Base-by-base conservation (phyloP, 2,797 vertebrate species). In the Coranthus polyacanthus region DNA sequence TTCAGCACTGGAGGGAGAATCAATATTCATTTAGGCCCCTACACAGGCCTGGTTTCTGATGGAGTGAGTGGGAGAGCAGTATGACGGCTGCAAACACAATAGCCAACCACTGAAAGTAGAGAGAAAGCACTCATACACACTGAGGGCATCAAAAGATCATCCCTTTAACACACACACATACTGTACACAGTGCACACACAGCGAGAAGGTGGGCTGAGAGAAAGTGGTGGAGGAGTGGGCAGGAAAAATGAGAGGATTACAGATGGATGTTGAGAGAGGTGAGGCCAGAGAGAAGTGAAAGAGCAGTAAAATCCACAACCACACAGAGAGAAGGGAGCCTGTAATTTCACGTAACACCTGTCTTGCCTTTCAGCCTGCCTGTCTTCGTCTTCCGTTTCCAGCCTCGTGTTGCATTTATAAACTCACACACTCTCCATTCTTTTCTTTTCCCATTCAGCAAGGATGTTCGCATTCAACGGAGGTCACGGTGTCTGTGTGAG, bases 1-100 rank as follows among this genome's bases (percentile, higher is more conserved):
- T 87, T 90, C 79, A 87, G 82, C 85, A 85, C 86, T 85, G 79
- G 90, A 90, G 86, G 87, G 84, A 85, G 89, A 91, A 92, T 93
- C 92, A 90, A 93, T 93, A 91, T 89, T 92, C 87, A 91, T 92
- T 91, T 90, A 88, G 82, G 84, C 82, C 82, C 60, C 75, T 73
- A 88, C 90, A 86, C 88, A 74, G 79, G 84, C 83, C 85, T 51
- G 59, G 21, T 75, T 84, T 76, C 89, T 92, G 90, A 92, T 91
- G 86, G 88, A 90, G 88, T 89, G 89, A 91, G 91, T 88, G 89
- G 85, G 86, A 89, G 89, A 89, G 78, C 78, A 47, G 59, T 71
- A 75, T 84, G 90, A 91, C 84, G 85, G 88, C 85, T 78, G 72
- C 78, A 69, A 84, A 87, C 85, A 86, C 86, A 79, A 84, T 74